Evolutionary conservation across 1,140 invertebrate species (phyloP), one percentile per base, ranked within the genome.

Genomic region (Papilio polyxenes): DNA sequence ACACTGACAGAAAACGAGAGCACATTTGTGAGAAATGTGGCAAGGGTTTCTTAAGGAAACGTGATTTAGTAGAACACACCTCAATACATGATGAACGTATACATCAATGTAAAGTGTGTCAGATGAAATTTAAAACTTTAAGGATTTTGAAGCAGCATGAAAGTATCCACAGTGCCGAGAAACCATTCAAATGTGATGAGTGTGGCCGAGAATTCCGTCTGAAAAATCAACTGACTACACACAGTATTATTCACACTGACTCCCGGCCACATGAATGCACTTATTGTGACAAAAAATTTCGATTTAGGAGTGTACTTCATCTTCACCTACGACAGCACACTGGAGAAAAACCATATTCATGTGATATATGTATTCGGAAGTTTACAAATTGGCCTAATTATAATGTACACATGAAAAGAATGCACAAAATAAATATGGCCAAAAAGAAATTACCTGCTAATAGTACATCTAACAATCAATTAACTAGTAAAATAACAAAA

Each of bases 261-360:
- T 97, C 97, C 48, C 97, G 98, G 95, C 98, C 98, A 0, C 96
- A 96, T 84, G 95, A 95, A 37, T 97, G 97, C 85, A 96, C 96
- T 88, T 96, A 96, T 88, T 97, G 97, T 87, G 96, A 96, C 6
- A 97, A 97, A 94, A 93, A 95, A 76, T 97, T 97, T 84, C 90
- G 96, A 51, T 97, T 97, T 86, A 97, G 96, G 87, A 96, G 95
- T 51, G 96, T 96, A 78, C 90, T 97, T 74, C 96, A 96, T 83
- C 95, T 96, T n/a, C 96, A 97, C 88, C 89, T 96, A 75, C 91
- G 96, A 40, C 96, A 96, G 72, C 96, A 96, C 84, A 96, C 96
- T 3, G 96, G 96, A 4, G 95, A 95, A 78, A 93, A 95, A 75
- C 96, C 96, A 2, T 96, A 96, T 87, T 94, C 94, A 3, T 96